Base-by-base conservation (phyloP, 2,888 invertebrate genomes). In the Nowickia ferox region DNA sequence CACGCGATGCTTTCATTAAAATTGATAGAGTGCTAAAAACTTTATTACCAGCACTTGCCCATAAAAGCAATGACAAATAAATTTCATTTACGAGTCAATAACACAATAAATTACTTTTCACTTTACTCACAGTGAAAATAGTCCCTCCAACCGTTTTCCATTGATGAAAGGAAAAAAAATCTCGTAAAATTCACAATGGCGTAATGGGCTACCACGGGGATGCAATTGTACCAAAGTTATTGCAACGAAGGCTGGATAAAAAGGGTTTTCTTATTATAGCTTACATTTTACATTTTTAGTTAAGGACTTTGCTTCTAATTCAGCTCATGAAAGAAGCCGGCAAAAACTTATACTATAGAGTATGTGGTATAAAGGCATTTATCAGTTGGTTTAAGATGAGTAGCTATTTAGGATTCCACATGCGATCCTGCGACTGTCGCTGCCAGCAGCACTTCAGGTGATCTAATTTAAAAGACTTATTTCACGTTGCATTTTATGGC, bases 151-250 rank as follows among this genome's bases (percentile, higher is more conserved):
- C 57, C 15, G 42, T 8, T 30, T 53, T 19, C 13, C 8, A 1
- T 4, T 19, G 38, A 57, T 46, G 74, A 4, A 3, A 38, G 38
- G 9, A 8, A n/a, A 55, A 42, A 72, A 63, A 84, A 80, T 71
- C 68, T 57, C 55, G 69, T 85, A 69, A 85, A 85, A 81, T 44
- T 57, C 69, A 69, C 13, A 82, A 74, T 63, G 4, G 11, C 53
- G 44, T 78, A 74, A 77, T 59, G 74, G 68, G 19, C 66, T 77
- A 10, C 30, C 9, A 17, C 22, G 38, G 53, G 53, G 44, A 22
- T 66, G 71, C 80, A 42, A 65, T 44, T 22, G 84, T 15, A 76
- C 6, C 3, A 42, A 71, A 66, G 51, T 19, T 11, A 19, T 17
- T 13, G 9, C 22, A n/a, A 13, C 2, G 38, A 51, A 3, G 17